Evolutionary conservation across 2,797 vertebrate species (phyloP), one percentile per base, ranked within the genome.

Genomic region (Mormyrus proboscirostris): DNA sequence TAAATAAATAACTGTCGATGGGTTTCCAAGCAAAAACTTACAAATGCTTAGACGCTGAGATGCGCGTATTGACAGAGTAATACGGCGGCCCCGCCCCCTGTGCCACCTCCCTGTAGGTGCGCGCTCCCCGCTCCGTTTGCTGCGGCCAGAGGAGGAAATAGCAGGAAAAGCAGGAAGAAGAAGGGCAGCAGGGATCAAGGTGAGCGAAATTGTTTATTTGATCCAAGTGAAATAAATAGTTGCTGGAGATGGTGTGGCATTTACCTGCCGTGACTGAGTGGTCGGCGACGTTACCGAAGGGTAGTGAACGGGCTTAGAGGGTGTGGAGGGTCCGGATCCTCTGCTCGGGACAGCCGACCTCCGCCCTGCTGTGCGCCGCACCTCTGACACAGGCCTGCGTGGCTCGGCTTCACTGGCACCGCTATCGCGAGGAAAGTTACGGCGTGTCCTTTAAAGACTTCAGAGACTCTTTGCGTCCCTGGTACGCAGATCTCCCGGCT

Each of bases 71-170:
- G 8, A 69, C 76, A 47, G 3, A 16, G 14, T 47, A n/a, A 19
- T 83, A 49, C 79, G 79, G 79, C 19, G 47, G n/a, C 79, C 38
- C 79, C 38, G 62, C 25, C 62, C 62, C 62, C 41, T n/a, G 0
- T 57, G 33, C 79, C 62, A 65, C 62, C 62, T 29, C 62, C 73
- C 73, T 47, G 73, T 82, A 82, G 73, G 73, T 82, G 73, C 73
- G 73, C 73, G 33, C 41, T n/a, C 14, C 73, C 7, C 73, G 25
- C 14, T 47, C 6, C 33, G 19, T 82, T 44, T 41, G 19, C 73
- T 19, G 73, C 33, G 41, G 73, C 14, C 73, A 82, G 73, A 82
- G 73, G 73, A 82, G 73, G 73, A 82, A 82, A 82, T 38, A 82
- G 73, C 73, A 82, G 73, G 19, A 82, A 41, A 47, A 38, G 41